These are phyloP conservation scores for Anthopleura sola DNA, from an alignment of 64 coral and sea anemone species.

Conservation along the genomic window DNA sequence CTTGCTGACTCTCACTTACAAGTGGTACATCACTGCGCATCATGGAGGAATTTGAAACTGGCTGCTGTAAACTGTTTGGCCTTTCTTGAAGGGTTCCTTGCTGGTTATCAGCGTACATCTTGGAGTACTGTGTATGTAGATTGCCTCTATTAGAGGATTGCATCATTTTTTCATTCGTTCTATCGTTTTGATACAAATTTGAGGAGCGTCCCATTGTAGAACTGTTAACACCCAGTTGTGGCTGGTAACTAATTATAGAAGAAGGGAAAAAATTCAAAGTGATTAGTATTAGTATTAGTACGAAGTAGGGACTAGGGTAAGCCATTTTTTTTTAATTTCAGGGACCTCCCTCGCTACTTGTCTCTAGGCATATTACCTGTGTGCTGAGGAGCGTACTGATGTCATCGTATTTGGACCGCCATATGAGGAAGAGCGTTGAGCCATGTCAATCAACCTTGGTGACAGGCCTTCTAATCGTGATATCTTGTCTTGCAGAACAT, in stretches of 20 bases:
- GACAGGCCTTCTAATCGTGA: constrained; percentile 13
- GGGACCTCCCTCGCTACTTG: not conserved
- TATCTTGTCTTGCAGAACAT: constrained; percentile 19
- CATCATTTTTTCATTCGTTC: not conserved
- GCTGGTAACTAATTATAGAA: not conserved
- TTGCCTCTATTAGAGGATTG: constrained; percentile 9
- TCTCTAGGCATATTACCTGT: not conserved
- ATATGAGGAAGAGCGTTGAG: not conserved
- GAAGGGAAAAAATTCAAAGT: not conserved
- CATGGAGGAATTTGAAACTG: constrained; percentile 18
- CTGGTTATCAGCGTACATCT: not conserved
- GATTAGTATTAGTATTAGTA: too few relatives aligned
- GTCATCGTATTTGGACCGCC: not conserved
- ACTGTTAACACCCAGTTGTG: not conserved
- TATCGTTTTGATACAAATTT: not conserved
- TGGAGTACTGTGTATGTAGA: constrained; percentile 5
- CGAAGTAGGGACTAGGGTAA: too few relatives aligned
- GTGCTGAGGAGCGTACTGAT: not conserved
- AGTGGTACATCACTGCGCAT: not conserved
- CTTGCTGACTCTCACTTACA: not conserved
- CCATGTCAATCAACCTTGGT: constrained; percentile 9
- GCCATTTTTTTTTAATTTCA: too few relatives aligned
- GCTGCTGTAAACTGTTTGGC: not conserved
- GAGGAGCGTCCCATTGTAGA: not conserved
- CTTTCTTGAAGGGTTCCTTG: not conserved